phyloP scores from a whole-genome alignment of 2,113 vertebrate species.

The Notechis scutatus region DNA sequence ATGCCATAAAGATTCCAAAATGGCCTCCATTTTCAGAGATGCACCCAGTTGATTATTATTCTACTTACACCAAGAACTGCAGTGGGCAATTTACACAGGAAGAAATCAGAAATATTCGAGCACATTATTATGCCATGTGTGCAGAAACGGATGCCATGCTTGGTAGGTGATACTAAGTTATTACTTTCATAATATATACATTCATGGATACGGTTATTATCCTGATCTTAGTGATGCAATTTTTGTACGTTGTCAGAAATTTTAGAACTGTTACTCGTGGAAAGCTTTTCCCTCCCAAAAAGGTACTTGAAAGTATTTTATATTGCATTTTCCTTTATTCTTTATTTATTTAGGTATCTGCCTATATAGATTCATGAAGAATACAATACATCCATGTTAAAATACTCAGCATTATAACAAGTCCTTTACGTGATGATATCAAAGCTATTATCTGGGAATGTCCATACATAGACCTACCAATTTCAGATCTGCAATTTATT shows the following conservation, averaged over 20 bases:
- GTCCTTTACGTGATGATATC: not conserved
- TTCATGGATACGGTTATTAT: not conserved
- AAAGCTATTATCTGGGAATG: not conserved
- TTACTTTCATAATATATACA: not conserved
- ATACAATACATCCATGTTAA: not conserved
- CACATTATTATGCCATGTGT: conserved; percentile 97
- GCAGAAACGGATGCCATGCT: conserved; percentile 94
- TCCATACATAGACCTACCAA: not conserved
- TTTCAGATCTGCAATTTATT: not conserved
- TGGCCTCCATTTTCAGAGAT: conserved; percentile 84
- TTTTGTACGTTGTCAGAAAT: not conserved
- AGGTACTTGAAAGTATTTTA: not conserved
- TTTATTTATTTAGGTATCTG: conserved; percentile 8
- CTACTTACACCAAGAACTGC: conserved; percentile 94
- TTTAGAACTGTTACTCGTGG: not conserved
- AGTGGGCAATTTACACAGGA: conserved; percentile 82
- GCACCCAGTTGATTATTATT: conserved; percentile 93
- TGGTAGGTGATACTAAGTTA: conserved; percentile 70
- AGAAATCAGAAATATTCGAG: conserved; percentile 84
- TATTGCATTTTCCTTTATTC: not conserved
- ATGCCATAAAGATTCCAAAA: conserved; percentile 82
- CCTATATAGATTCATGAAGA: not conserved
- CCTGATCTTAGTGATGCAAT: not conserved
- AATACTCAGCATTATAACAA: not conserved
- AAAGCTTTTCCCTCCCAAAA: not conserved